A percentile compares a stretch with the other conserved stretches of the same genome.
phyloP scores from a whole-genome alignment of 1,140 invertebrate genomes.

The Drosophila watanabei region DNA sequence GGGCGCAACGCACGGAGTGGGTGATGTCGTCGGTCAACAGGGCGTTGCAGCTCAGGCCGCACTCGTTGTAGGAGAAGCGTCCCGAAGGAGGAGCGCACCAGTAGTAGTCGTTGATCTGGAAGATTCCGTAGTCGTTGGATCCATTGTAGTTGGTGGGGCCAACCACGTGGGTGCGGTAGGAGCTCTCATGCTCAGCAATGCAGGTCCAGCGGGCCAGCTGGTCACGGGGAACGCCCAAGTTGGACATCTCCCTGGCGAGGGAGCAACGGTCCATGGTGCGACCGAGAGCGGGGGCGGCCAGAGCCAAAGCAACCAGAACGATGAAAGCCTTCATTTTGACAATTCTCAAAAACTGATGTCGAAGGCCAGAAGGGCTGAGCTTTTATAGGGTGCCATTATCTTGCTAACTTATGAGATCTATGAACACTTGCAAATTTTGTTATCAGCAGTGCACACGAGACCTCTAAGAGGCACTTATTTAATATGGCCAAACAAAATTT shows the following conservation, averaged over 20 bases:
- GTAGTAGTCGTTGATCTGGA: constrained; percentile 80
- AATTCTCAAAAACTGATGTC: constrained; percentile 20
- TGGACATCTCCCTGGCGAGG: constrained; percentile 76
- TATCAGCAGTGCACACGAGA: constrained; percentile 19
- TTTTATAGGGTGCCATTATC: constrained; percentile 31
- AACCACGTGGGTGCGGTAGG: constrained; percentile 53
- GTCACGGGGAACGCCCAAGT: constrained; percentile 68
- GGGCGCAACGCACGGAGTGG: no score
- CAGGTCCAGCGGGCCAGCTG: constrained; percentile 63
- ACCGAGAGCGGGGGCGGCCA: constrained; percentile 51
- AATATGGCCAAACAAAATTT: constrained; percentile 6
- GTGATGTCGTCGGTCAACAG: no score
- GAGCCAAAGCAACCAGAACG: constrained; percentile 58
- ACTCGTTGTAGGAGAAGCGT: constrained; percentile 63
- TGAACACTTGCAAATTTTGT: not conserved
- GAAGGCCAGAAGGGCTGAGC: not conserved
- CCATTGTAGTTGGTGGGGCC: constrained; percentile 68
- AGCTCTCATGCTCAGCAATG: constrained; percentile 67
- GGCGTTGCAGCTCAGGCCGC: no score
- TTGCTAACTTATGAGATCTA: constrained; percentile 19
- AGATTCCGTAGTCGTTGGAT: constrained; percentile 78
- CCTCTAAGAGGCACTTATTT: not conserved
- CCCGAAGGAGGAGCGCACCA: constrained; percentile 72
- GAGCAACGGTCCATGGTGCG: constrained; percentile 78
- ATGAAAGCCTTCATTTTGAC: constrained; percentile 63